Percentiles rank a stretch among this genome's conserved stretches.
Evolutionary conservation across 1,140 invertebrate genomes (phyloP).

Genomic region (Bombus soroeensis): DNA sequence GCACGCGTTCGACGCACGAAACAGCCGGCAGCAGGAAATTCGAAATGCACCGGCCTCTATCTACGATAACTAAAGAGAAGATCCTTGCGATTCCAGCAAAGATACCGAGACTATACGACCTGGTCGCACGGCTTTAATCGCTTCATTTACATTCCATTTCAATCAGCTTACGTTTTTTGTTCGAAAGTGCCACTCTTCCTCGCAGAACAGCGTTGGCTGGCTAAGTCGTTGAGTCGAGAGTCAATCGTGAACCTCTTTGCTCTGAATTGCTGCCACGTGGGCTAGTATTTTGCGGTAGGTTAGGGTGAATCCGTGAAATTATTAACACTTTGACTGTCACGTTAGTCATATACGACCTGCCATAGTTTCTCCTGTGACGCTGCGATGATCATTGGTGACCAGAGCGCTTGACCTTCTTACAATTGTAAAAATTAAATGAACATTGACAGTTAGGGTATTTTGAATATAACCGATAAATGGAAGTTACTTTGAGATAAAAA

Average conservation of each 20-base stretch:
- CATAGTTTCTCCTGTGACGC: too few species aligned
- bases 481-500: too few species aligned
- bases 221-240: neutral
- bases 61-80: constrained; percentile 48
- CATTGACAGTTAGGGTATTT: too few species aligned
- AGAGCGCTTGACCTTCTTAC: too few species aligned
- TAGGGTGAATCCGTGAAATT: neutral
- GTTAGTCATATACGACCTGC: too few species aligned
- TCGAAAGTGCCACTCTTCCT: neutral
- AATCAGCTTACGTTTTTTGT: neutral
- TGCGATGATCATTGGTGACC: too few species aligned
- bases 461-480: too few species aligned
- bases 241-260: neutral
- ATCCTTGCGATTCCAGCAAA: constrained; percentile 41
- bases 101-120: constrained; percentile 33
- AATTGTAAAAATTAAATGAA: too few species aligned
- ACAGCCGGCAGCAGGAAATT: constrained; percentile 55
- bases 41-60: constrained; percentile 41
- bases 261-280: neutral
- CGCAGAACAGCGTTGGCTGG: neutral
- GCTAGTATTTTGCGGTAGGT: neutral
- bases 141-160: constrained; percentile 57
- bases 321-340: too few species aligned
- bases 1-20: constrained; percentile 1
- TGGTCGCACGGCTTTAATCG: constrained; percentile 44